Base-by-base conservation (phyloP, 2,113 vertebrate species). In the Limnothrissa miodon region DNA sequence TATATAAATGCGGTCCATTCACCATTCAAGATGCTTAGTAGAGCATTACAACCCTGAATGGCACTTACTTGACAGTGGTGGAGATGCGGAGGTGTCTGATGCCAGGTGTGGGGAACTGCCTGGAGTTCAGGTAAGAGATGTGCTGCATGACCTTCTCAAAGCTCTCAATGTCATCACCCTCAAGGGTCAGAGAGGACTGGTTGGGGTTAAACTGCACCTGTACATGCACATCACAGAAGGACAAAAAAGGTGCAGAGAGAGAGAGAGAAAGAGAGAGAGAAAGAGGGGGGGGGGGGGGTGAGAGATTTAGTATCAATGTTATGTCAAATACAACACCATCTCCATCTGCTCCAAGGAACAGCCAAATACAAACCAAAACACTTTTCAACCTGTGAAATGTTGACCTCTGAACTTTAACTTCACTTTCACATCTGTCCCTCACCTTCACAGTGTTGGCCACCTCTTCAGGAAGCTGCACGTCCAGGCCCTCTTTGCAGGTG, bases 401-500 rank as follows among this genome's bases (percentile, higher is more conserved):
- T 39, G 48, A 53, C 33, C 13, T 44, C 23, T 4, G 51, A 39
- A 29, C 66, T 4, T 33, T 74, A 11, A 74, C 36, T 5, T 45
- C 66, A 29, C 66, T 4, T 33, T 74, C 10, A 74, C 36, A 5
- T 45, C 66, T 42, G 7, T 7, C 45, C 62, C 86, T 94, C 91
- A 99, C 98, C 98, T 98, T 97, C 85, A 99, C 86, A 5, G 95
- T 93, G 79, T 95, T 94, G 84, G 95, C 90, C 0, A 94, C 88
- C 7, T 96, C 97, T 9, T 97, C 96, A 0, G 96, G 89, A 81
- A 94, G 88, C 80, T 96, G 96, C 83, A 98, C 92, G 23, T 98
- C 97, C 85, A 99, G 95, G 0, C 98, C 97, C 88, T 99, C 98
- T 70, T 99, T 99, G 94, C 98, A 99, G 13, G 98, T 99, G 59